Conservation (phyloP, 2,797 vertebrate genomes). For the Passerculus sandwichensis region DNA sequence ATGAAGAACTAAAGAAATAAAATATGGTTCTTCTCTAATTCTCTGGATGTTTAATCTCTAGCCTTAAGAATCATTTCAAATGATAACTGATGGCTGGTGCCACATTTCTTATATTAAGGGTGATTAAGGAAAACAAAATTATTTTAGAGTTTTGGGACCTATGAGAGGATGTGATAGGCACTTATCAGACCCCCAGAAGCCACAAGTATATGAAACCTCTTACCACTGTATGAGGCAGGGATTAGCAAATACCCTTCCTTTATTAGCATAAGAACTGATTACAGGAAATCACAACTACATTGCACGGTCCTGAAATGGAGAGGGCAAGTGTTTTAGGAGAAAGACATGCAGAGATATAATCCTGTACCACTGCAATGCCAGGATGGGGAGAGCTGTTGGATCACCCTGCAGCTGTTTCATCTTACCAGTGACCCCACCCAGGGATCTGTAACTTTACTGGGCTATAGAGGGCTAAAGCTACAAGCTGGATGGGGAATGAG, state of each 20-base stretch:
- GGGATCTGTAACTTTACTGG: background rate
- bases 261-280: background rate
- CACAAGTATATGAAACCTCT: background rate
- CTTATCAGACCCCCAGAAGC: background rate
- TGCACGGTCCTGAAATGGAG: background rate
- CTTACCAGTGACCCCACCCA: background rate
- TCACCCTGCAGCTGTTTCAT: background rate
- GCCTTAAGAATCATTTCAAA: slow-evolving; percentile 15
- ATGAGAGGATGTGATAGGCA: background rate
- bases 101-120: background rate
- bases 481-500: background rate
- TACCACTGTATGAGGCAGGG: background rate
- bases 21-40: slow-evolving; percentile 16
- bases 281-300: background rate
- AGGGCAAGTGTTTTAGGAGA: background rate
- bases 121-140: slow-evolving; percentile 27
- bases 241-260: background rate
- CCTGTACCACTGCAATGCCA: background rate
- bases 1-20: slow-evolving; percentile 34
- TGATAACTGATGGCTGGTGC: background rate
- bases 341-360: background rate
- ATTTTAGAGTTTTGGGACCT: slow-evolving; percentile 37
- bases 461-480: background rate
- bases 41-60: slow-evolving; percentile 1
- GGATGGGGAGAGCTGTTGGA: background rate